A percentile compares a stretch with the other conserved stretches of the same genome.
Evolutionary conservation across 1,140 invertebrate species (phyloP).

Genomic region (Vollenhovia emeryi): DNA sequence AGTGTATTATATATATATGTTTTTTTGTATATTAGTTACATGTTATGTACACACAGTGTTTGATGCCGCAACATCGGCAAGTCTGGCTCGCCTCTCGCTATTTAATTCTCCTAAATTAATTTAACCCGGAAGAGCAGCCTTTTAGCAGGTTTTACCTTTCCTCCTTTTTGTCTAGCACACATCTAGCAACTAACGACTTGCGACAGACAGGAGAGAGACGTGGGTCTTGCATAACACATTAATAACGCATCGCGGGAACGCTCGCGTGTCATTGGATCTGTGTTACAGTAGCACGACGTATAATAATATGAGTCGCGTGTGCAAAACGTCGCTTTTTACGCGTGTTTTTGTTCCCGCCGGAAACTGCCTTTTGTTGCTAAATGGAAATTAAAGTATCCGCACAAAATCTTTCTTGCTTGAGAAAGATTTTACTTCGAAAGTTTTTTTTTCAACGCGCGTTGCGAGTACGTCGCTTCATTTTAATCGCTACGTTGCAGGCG

Average conservation of each 20-base stretch:
- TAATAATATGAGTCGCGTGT: background rate
- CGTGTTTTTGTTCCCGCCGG: background rate
- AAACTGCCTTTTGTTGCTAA: background rate
- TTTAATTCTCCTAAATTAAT: conserved; percentile 43
- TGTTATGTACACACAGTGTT: conserved; percentile 15
- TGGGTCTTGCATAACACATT: conserved; percentile 25
- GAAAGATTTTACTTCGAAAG: background rate
- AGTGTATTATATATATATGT: conserved; percentile 19
- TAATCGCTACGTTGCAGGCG: background rate
- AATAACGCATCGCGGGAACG: conserved; percentile 22
- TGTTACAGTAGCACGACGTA: background rate
- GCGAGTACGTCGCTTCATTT: background rate
- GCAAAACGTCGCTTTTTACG: background rate
- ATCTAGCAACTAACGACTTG: background rate
- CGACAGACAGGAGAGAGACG: background rate
- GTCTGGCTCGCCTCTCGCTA: background rate
- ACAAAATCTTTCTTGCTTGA: background rate
- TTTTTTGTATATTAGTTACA: conserved; percentile 24
- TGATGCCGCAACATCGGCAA: background rate
- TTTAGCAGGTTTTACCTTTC: conserved; percentile 2
- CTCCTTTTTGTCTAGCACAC: background rate
- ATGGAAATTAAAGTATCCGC: background rate
- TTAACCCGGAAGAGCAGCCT: background rate
- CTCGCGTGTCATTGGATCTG: conserved; percentile 7
- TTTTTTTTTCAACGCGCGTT: background rate